Base-by-base conservation (phyloP, 2,113 vertebrate species). In the Hiodon alosoides region DNA sequence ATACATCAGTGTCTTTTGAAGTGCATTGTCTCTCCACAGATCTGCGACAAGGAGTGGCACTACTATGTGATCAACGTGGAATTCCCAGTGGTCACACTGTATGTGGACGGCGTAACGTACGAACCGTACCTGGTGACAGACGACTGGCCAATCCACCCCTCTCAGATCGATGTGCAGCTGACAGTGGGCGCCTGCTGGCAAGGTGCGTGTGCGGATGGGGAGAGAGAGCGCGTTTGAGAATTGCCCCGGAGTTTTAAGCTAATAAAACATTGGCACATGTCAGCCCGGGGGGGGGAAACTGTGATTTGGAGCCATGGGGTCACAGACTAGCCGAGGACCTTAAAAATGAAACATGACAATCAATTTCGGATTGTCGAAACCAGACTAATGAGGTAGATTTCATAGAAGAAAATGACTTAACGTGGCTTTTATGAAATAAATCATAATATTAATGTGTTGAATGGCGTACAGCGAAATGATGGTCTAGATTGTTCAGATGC, bases 21-120 rank as follows among this genome's bases (percentile, higher is more conserved):
- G 4, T 54, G 16, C 48, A 4, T 78, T 86, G 77, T 79, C 71
- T 80, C 67, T 76, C 54, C 69, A 69, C 89, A 99, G 97, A 98
- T 99, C 79, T 99, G 97, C 80, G 96, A 98, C 86, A 98, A 98
- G 87, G 96, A 99, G 81, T 99, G 97, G 97, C 97, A 99, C 86
- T 98, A 98, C 87, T 99, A 98, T 0, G 89, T 98, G 74, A 93
- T 99, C 82, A 98, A 96, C 0, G 93, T 99, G 72, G 96, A 97
- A 82, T 96, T 98, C 82, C 97, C 97, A 0, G 89, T 94, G 78
- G 97, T 98, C 74, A 96, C 93, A 0, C 88, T 99, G 17, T 98
- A 97, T 73, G 96, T 95, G 91, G 97, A 99, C 4, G 96, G 97
- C 66, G 90, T 94, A 52, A 96, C 94, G 0, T 98, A 96, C 0